Evolutionary conservation across 2,797 vertebrate species (phyloP).

Genomic region (Graptemys geographica): DNA sequence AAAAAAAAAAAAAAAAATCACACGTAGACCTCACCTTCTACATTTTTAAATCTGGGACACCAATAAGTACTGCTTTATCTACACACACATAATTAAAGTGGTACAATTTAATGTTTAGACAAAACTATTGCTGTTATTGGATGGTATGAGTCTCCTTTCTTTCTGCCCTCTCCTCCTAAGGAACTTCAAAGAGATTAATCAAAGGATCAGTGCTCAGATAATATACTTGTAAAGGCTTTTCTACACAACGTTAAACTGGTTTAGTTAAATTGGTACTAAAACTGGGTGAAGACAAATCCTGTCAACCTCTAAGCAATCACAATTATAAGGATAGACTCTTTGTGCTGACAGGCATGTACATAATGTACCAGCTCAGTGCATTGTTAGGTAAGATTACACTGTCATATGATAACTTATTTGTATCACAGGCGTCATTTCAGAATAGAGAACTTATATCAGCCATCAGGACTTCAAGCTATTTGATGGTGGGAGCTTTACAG

Average conservation of each 20-base stretch:
- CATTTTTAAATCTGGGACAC: neutral
- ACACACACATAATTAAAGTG: neutral
- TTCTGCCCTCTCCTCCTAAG: neutral
- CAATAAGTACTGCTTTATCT: neutral
- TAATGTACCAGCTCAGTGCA: neutral
- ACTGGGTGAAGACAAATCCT: neutral
- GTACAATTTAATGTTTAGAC: neutral
- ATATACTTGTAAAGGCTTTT: neutral
- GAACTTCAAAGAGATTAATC: neutral
- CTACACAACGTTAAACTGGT: neutral
- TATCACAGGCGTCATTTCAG: constrained; percentile 27
- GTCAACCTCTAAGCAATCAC: neutral
- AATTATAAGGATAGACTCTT: neutral
- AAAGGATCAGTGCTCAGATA: neutral
- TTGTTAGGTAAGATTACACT: constrained; percentile 38
- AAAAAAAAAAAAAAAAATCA: neutral
- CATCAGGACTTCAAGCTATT: neutral
- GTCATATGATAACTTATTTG: constrained; percentile 5
- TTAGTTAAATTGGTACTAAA: neutral
- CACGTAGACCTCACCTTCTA: neutral
- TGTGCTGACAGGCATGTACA: neutral
- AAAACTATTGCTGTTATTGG: neutral
- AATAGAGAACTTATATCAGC: constrained; percentile 41
- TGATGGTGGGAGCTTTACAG: neutral
- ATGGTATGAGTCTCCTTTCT: neutral